Evolutionary conservation across 2,888 invertebrate genomes (phyloP).

Genomic region (Capitulum mitella): DNA sequence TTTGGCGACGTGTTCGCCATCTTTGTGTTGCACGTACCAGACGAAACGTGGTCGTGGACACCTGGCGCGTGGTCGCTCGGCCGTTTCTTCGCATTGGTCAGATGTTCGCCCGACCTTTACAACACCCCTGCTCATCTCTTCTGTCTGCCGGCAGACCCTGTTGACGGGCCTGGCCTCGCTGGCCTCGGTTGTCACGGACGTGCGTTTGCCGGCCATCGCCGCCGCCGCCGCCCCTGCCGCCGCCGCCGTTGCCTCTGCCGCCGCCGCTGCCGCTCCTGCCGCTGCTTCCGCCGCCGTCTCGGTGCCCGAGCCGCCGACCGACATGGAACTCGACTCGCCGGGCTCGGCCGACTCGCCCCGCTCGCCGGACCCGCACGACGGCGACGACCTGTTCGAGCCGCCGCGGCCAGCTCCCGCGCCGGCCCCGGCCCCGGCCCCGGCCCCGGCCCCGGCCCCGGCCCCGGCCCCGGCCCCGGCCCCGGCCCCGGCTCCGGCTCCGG

Average conservation of each 20-base stretch:
- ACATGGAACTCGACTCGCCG: slow-evolving; percentile 69
- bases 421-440: not conserved
- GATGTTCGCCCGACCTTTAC: too few relatives aligned
- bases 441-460: not conserved
- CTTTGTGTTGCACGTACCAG: too few relatives aligned
- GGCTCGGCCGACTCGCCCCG: slow-evolving; percentile 53
- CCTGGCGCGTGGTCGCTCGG: too few relatives aligned
- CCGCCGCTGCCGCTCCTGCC: slow-evolving; percentile 27
- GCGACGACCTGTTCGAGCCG: slow-evolving; percentile 78
- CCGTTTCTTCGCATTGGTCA: too few relatives aligned
- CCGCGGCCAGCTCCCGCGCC: slow-evolving; percentile 45
- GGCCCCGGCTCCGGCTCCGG: slow-evolving; percentile 30
- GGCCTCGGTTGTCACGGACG: not conserved
- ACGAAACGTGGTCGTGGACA: too few relatives aligned
- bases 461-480: slow-evolving; percentile 28
- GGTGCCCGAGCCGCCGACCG: slow-evolving; percentile 43
- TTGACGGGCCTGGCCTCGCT: not conserved
- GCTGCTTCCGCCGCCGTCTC: slow-evolving; percentile 29
- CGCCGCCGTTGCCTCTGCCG: slow-evolving; percentile 19
- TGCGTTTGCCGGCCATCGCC: too few relatives aligned
- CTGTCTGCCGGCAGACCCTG: not conserved
- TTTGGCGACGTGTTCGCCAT: too few relatives aligned
- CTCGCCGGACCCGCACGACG: slow-evolving; percentile 71
- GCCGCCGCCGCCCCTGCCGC: not conserved
- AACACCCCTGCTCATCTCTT: too few relatives aligned